A percentile compares a stretch with the other conserved stretches of the same genome.
Evolutionary conservation across 2,888 invertebrate species (phyloP).

Genomic region (Rhabditoides inermis): DNA sequence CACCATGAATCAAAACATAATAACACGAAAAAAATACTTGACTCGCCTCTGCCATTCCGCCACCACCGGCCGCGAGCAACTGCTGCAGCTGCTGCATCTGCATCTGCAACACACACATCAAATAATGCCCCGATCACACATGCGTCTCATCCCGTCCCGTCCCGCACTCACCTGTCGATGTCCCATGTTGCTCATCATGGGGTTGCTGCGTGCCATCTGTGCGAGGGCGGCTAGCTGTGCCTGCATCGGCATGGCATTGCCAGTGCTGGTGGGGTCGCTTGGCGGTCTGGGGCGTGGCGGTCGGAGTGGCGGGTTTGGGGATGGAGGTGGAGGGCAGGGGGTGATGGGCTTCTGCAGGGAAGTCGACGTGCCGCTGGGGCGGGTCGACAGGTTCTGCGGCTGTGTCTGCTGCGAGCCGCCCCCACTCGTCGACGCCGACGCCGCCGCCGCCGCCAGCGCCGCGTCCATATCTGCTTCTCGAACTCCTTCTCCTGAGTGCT

Average conservation of each 20-base stretch:
- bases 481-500: conserved; percentile 77
- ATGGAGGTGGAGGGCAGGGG: not conserved
- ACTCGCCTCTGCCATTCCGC: too few species aligned
- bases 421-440: not conserved
- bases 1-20: too few species aligned
- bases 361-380: too few species aligned
- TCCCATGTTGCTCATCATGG: not conserved
- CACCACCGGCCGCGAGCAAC: too few species aligned
- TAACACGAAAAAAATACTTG: too few species aligned
- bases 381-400: conserved; percentile 10
- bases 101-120: too few species aligned
- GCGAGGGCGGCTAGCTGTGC: conserved; percentile 1
- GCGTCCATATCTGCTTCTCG: conserved; percentile 44
- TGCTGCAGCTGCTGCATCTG: too few species aligned
- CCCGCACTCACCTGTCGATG: too few species aligned
- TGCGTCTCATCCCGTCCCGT: too few species aligned
- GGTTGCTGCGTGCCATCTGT: not conserved
- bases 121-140: too few species aligned
- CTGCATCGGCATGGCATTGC: conserved; percentile 5
- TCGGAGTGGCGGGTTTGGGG: conserved; percentile 2
- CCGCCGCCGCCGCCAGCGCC: conserved; percentile 15
- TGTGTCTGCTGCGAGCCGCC: conserved; percentile 1
- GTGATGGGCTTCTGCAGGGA: not conserved
- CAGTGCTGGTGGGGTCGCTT: too few species aligned
- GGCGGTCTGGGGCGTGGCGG: too few species aligned